A percentile compares a stretch with the other conserved stretches of the same genome.
These are phyloP conservation scores for Luidia sarsii DNA, from an alignment of 53 echinoderm and acorn worm genomes.

Conservation along the genomic window DNA sequence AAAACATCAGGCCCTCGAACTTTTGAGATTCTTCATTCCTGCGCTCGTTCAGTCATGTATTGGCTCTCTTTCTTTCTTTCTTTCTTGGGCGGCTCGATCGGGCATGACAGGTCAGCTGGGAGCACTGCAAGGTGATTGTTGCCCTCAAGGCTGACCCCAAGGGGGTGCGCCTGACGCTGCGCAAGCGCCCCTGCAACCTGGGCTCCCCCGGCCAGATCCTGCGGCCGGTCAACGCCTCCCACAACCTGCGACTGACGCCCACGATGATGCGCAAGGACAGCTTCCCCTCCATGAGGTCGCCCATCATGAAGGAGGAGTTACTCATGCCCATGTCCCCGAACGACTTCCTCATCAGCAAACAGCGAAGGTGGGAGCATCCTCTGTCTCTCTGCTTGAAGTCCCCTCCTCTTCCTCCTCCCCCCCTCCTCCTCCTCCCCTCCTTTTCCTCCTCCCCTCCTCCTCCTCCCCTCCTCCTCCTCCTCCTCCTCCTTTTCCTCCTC, in stretches of 20 bases:
- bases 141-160: conserved; percentile 71
- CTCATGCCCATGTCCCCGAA: conserved; percentile 35
- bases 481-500: no score
- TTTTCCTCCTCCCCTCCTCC: no score
- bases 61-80: no score
- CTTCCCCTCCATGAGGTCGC: conserved; percentile 23
- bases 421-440: no score
- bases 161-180: conserved; percentile 82
- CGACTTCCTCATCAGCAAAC: conserved; percentile 28
- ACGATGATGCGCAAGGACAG: conserved; percentile 35
- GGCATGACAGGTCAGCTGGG: conserved; percentile 82
- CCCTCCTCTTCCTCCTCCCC: no score
- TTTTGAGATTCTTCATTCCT: no score
- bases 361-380: conserved; percentile 48
- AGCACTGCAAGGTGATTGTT: conserved; percentile 82
- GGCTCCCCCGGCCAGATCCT: conserved; percentile 82
- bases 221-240: conserved; percentile 39
- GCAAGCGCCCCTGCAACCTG: conserved; percentile 85
- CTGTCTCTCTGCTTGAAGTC: no score
- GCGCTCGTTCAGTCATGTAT: no score
- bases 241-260: conserved; percentile 6
- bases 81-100: no score
- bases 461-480: no score
- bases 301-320: conserved; percentile 24
- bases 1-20: no score